These are phyloP conservation scores for Sterrhoptilus dennistouni DNA, from an alignment of 2,113 vertebrate genomes.

Conservation along the genomic window DNA sequence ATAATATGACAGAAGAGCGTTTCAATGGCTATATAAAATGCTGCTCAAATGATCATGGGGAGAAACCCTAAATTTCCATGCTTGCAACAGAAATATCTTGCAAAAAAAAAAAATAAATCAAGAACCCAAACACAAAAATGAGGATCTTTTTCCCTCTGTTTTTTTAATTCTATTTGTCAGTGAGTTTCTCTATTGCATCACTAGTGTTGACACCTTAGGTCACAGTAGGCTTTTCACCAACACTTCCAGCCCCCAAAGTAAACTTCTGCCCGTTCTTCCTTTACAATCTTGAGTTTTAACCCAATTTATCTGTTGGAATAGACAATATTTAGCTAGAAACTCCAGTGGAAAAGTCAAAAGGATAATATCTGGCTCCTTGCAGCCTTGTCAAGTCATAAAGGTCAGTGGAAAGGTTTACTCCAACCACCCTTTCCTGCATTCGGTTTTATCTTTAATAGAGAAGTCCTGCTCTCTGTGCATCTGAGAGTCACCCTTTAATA, in stretches of 20 bases:
- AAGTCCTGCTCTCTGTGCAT: constrained; percentile 27
- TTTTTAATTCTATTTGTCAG: not conserved
- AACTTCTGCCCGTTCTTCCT: not conserved
- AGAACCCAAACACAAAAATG: not conserved
- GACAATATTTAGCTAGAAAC: not conserved
- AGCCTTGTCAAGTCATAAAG: constrained; percentile 29
- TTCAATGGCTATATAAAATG: constrained; percentile 23
- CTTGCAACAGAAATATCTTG: not conserved
- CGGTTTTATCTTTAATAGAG: constrained; percentile 50
- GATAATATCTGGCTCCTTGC: not conserved
- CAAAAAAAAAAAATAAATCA: not conserved
- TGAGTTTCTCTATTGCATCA: not conserved
- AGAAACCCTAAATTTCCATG: not conserved
- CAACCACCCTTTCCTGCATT: constrained; percentile 1
- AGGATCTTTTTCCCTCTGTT: not conserved
- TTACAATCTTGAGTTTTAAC: not conserved
- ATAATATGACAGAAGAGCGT: constrained; percentile 59
- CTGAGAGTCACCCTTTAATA: constrained; percentile 30
- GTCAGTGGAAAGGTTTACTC: constrained; percentile 45
- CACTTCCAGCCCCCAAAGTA: not conserved
- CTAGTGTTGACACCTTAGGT: not conserved
- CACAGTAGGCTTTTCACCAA: not conserved
- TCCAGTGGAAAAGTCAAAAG: not conserved
- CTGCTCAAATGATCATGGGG: not conserved
- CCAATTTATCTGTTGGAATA: not conserved